Conservation (phyloP, 2,797 vertebrate species). For the Centropyge bicolor region DNA sequence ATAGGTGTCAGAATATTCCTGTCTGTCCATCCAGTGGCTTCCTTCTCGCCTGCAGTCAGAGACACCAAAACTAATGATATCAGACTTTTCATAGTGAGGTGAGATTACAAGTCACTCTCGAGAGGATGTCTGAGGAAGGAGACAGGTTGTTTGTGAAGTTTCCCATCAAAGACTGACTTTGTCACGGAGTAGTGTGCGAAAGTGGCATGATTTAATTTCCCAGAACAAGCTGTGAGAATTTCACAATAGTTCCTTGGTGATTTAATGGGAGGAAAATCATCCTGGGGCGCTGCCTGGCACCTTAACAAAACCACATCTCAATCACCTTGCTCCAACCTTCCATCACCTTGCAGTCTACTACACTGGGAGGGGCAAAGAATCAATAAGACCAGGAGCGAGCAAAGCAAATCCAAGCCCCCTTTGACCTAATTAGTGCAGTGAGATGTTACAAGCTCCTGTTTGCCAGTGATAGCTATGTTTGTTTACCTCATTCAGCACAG, state of each 20-base stretch:
- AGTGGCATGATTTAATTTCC: conserved; percentile 69
- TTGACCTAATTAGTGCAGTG: conserved; percentile 51
- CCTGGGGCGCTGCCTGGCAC: conserved; percentile 68
- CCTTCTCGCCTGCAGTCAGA: conserved; percentile 69
- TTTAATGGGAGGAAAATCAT: conserved; percentile 65
- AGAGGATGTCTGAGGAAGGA: conserved; percentile 46
- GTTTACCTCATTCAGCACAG: conserved; percentile 71
- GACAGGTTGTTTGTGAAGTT: conserved; percentile 59
- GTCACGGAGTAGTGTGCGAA: conserved; percentile 72
- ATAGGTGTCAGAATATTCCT: conserved; percentile 74
- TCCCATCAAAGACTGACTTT: conserved; percentile 51
- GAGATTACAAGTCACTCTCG: conserved; percentile 45
- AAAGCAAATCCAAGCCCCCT: conserved; percentile 35
- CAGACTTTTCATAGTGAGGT: conserved; percentile 64
- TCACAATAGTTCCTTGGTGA: conserved; percentile 71
- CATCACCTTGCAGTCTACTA: conserved; percentile 32
- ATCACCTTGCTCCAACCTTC: conserved; percentile 52
- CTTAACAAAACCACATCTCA: conserved; percentile 77
- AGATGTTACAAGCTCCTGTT: conserved; percentile 61
- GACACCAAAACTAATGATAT: conserved; percentile 73
- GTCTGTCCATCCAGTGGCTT: conserved; percentile 61
- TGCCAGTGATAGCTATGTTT: conserved; percentile 67
- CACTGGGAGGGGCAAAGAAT: conserved; percentile 4
- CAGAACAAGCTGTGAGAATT: conserved; percentile 68
- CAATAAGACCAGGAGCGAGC: conserved; percentile 12